Base-by-base conservation (phyloP, 2,797 vertebrate species). In the Protonibea diacanthus region DNA sequence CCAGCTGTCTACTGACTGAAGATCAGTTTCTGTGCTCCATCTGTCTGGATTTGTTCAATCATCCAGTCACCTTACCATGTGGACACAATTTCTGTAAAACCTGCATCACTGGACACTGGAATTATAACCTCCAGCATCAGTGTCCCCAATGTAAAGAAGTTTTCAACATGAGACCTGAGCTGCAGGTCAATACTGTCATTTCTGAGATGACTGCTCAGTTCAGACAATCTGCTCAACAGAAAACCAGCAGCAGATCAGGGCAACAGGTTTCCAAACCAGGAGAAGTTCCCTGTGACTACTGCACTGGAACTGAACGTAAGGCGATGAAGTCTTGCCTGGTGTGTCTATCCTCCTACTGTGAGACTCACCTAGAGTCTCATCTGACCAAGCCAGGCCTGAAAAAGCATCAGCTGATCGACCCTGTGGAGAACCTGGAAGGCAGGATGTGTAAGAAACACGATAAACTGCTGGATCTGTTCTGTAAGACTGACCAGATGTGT, bases 321-420 rank as follows among this genome's bases (percentile, higher is more conserved):
- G 76, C 76, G 10, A 5, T 71, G 11, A 80, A 73, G 61, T 76
- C 47, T 57, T 72, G 68, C 21, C 57, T 59, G 45, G 45, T 49
- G 2, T 76, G 76, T 48, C 20, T 29, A 51, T 1, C 38, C 53
- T 68, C 76, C 6, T 82, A 76, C 67, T 84, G 85, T 45, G 25
- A 69, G 25, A 64, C 61, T 63, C 82, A 84, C 72, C 72, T 87
- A 47, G 60, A 84, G 78, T 68, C 65, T 67, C 85, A 82, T 45
- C 65, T 23, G 55, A 76, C 10, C 17, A 11, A 0, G 0, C 1
- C 57, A 20, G 20, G 42, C 0, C 71, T 84, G 8, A 68, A 75
- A 6, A 74, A 3, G 14, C 78, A 83, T 55, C 52, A 44, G 51
- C 65, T 81, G 56, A 65, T 72, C 14, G 25, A 73, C 61, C 73